Percentiles rank a stretch among this genome's conserved stretches.
Conservation (phyloP, 2,888 invertebrate genomes). For the Ophonus ardosiacus region DNA sequence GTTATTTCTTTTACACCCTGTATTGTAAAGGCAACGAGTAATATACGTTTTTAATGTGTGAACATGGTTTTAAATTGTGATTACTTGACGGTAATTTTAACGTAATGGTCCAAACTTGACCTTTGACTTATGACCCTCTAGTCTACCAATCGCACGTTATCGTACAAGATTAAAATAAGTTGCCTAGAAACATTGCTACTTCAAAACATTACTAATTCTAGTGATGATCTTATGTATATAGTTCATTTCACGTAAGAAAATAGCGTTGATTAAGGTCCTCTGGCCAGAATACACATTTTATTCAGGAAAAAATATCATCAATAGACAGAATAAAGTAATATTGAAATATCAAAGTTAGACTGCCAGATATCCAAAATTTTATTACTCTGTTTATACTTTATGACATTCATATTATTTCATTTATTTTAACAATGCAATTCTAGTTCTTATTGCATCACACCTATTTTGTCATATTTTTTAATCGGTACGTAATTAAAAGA, state of each 20-base stretch:
- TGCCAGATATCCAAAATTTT: background rate
- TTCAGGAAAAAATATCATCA: no score
- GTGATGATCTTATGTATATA: background rate
- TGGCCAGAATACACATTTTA: no score
- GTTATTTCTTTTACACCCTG: no score
- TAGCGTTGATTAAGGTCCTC: no score
- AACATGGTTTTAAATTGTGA: background rate
- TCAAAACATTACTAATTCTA: background rate
- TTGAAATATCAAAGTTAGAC: background rate
- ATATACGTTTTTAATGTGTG: background rate
- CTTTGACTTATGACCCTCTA: constrained; percentile 2
- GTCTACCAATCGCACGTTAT: background rate
- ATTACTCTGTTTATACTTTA: background rate
- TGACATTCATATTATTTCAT: background rate
- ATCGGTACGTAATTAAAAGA: no score
- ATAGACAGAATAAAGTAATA: no score
- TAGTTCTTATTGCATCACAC: no score
- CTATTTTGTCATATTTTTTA: no score
- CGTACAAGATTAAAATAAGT: constrained; percentile 5
- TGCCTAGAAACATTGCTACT: background rate
- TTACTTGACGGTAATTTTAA: background rate
- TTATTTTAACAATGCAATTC: background rate
- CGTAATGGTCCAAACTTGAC: constrained; percentile 9
- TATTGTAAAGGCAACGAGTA: no score
- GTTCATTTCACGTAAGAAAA: no score